Base-by-base conservation (phyloP, 1,140 invertebrate genomes). In the Ptiloglossa arizonensis region DNA sequence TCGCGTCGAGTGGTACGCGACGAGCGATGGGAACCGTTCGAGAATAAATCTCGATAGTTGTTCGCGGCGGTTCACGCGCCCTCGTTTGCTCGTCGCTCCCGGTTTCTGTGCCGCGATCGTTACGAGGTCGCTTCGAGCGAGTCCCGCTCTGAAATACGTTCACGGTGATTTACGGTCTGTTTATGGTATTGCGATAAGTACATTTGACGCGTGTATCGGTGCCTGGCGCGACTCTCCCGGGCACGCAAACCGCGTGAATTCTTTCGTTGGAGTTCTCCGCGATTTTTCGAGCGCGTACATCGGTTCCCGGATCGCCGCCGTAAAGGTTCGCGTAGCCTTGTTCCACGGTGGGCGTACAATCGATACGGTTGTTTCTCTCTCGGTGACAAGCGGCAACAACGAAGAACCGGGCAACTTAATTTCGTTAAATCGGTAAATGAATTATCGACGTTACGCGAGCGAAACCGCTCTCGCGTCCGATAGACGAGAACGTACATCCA, bases 151-250 rank as follows among this genome's bases (percentile, higher is more conserved):
- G 41, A 69, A 76, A 68, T 46, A 48, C 32, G n/a, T 29, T 48
- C 64, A 32, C 41, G 29, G 63, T 69, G 57, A 76, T 76, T 76
- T 76, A 68, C 19, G 44, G 56, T 69, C 73, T 60, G 73, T 76
- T 76, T 76, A 68, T 60, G 73, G 64, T 41, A 69, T 59, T 15
- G 73, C 54, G 66, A 68, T 48, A 69, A 68, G 38, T 67, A 38
- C 35, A 63, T 50, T 56, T 66, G 48, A 74, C 62, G 19, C 62
- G 62, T 56, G 48, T 54, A 56, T 38, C 57, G 57, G 63, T 63
- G 48, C 27, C 59, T n/a, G 48, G 17, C 22, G 38, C 29, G 56
- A 56, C 64, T 44, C 38, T 38, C 19, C n/a, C 38, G 3, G 13
- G 13, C 41, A 60, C 19, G 19, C 17, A 17, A 32, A 32, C 24